Percentiles rank a stretch among this genome's conserved stretches.
phyloP scores from a whole-genome alignment of 2,113 vertebrate species.

The Vidua chalybeata region DNA sequence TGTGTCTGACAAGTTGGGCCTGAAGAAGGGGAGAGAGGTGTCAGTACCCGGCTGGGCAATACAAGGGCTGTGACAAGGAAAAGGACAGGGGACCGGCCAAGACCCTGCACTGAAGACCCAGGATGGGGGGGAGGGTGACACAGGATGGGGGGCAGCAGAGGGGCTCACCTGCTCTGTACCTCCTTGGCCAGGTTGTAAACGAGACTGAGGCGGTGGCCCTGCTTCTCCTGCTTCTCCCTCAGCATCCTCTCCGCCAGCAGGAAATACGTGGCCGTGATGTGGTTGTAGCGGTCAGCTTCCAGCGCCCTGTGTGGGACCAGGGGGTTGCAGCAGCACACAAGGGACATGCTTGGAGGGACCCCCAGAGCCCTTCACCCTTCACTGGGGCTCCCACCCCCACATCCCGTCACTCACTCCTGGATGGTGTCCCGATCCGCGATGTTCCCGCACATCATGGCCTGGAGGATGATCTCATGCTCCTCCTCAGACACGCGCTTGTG shows the following conservation, averaged over 20 bases:
- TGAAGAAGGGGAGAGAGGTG: background rate
- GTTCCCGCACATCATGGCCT: slow-evolving; percentile 75
- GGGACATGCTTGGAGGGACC: accelerated
- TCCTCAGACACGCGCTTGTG: slow-evolving; percentile 73
- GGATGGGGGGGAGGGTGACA: background rate
- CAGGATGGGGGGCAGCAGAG: accelerated
- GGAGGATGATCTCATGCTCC: slow-evolving; percentile 77
- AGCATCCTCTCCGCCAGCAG: slow-evolving; percentile 78
- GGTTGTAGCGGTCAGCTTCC: slow-evolving; percentile 78
- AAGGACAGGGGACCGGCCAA: accelerated
- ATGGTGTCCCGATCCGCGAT: slow-evolving; percentile 74
- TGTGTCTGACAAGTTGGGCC: slow-evolving; percentile 15
- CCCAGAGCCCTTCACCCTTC: background rate
- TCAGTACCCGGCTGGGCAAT: background rate
- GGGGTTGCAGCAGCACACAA: accelerated
- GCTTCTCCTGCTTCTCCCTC: slow-evolving; percentile 75
- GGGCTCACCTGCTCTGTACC: slow-evolving; percentile 57
- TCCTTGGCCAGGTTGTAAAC: slow-evolving; percentile 58
- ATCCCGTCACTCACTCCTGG: slow-evolving; percentile 68
- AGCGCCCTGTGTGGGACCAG: slow-evolving; percentile 42
- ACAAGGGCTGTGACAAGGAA: accelerated
- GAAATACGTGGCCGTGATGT: slow-evolving; percentile 80
- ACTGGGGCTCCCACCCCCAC: accelerated
- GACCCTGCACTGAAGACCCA: too few relatives aligned
- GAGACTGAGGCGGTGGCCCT: slow-evolving; percentile 30